These are phyloP conservation scores for Drosophila flavopinicola DNA, from an alignment of 2,888 invertebrate species.

Conservation along the genomic window DNA sequence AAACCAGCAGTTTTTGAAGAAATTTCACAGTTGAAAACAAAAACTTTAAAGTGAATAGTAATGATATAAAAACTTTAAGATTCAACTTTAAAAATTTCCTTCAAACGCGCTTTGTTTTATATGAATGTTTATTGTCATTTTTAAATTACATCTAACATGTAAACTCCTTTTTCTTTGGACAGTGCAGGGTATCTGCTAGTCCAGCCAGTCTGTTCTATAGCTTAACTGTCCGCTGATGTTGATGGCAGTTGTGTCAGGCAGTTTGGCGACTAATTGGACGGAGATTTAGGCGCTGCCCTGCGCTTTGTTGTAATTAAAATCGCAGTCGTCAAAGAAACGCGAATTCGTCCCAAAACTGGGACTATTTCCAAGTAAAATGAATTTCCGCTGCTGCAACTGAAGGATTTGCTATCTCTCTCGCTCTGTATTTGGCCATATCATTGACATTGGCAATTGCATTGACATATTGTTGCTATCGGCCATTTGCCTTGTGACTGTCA, in stretches of 20 bases:
- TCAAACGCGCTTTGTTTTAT: no score
- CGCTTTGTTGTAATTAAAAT: slow-evolving; percentile 68
- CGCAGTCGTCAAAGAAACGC: slow-evolving; percentile 54
- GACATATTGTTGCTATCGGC: slow-evolving; percentile 76
- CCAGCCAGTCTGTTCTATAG: no score
- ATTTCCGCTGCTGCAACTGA: slow-evolving; percentile 45
- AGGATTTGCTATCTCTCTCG: neutral
- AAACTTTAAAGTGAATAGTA: no score
- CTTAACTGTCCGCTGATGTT: slow-evolving; percentile 1
- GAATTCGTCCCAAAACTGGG: slow-evolving; percentile 14
- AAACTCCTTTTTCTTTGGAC: no score
- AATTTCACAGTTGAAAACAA: no score
- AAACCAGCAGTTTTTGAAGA: no score
- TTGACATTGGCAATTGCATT: slow-evolving; percentile 69
- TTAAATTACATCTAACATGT: no score
- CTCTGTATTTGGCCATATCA: slow-evolving; percentile 40
- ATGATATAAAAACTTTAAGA: no score
- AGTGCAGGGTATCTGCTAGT: neutral
- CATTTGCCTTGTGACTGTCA: slow-evolving; percentile 60
- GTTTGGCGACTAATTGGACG: slow-evolving; percentile 52
- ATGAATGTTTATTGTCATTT: no score
- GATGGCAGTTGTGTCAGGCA: slow-evolving; percentile 29
- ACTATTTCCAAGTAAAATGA: slow-evolving; percentile 36
- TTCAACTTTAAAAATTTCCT: no score
- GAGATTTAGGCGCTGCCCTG: slow-evolving; percentile 43